These are phyloP conservation scores for Chroicocephalus ridibundus DNA, from an alignment of 2,113 vertebrate genomes.

Conservation along the genomic window DNA sequence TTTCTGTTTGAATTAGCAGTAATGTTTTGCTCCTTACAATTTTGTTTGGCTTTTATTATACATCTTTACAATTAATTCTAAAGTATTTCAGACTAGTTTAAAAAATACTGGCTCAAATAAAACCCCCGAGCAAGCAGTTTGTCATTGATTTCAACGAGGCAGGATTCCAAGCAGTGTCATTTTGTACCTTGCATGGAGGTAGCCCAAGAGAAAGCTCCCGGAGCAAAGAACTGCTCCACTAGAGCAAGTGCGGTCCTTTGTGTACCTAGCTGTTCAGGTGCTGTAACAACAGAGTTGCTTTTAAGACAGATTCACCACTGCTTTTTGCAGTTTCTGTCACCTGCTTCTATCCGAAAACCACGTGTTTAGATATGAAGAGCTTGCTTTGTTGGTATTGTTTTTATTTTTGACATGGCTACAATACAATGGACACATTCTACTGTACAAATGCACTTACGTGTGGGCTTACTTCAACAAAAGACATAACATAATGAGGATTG, in stretches of 20 bases:
- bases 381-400: conserved; percentile 15
- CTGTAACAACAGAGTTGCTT: not conserved
- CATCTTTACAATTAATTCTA: not conserved
- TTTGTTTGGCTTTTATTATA: not conserved
- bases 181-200: not conserved
- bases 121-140: not conserved
- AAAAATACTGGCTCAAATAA: not conserved
- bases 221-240: not conserved
- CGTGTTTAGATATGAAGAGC: not conserved
- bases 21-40: not conserved
- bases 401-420: conserved; percentile 70
- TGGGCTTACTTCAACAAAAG: conserved; percentile 23
- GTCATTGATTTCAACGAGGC: not conserved
- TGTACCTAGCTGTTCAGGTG: not conserved
- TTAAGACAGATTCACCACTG: not conserved
- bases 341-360: not conserved
- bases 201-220: not conserved
- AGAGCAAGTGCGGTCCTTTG: not conserved
- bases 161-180: not conserved
- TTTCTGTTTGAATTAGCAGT: not conserved
- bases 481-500: not conserved
- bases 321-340: not conserved
- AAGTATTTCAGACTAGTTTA: not conserved
- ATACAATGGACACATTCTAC: conserved; percentile 48
- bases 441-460: conserved; percentile 31